A percentile compares a stretch with the other conserved stretches of the same genome.
Conservation (phyloP, 1,140 invertebrate species). For the Megalopta genalis region DNA sequence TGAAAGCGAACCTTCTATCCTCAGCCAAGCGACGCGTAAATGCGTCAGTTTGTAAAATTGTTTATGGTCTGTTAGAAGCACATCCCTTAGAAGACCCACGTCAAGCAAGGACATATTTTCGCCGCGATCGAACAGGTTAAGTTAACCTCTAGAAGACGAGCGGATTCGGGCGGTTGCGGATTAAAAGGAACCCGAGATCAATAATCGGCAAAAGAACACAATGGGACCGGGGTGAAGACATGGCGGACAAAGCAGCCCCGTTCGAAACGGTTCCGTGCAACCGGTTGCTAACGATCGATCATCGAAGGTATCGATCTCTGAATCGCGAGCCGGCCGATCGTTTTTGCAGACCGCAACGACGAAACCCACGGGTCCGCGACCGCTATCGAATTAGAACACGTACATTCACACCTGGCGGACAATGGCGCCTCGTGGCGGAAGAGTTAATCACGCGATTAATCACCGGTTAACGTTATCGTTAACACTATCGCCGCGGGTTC, state of each 20-base stretch:
- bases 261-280: not conserved
- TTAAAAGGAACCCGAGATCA: no score
- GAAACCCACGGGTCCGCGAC: not conserved
- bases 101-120: no score
- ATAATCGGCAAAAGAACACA: no score
- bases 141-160: no score
- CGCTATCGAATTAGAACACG: conserved; percentile 22
- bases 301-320: not conserved
- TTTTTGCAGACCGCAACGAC: not conserved
- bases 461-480: conserved; percentile 37
- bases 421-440: conserved; percentile 16
- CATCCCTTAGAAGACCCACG: no score
- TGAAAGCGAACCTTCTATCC: no score
- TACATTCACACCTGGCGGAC: conserved; percentile 28
- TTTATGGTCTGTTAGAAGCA: no score
- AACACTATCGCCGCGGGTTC: conserved; percentile 13
- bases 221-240: no score
- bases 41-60: no score
- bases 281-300: not conserved
- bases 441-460: conserved; percentile 37
- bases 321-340: not conserved
- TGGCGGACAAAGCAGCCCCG: not conserved
- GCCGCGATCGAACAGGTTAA: no score
- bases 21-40: no score
- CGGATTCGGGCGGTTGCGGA: no score